Conservation (phyloP, 2,113 vertebrate genomes). For the Salminus brasiliensis region DNA sequence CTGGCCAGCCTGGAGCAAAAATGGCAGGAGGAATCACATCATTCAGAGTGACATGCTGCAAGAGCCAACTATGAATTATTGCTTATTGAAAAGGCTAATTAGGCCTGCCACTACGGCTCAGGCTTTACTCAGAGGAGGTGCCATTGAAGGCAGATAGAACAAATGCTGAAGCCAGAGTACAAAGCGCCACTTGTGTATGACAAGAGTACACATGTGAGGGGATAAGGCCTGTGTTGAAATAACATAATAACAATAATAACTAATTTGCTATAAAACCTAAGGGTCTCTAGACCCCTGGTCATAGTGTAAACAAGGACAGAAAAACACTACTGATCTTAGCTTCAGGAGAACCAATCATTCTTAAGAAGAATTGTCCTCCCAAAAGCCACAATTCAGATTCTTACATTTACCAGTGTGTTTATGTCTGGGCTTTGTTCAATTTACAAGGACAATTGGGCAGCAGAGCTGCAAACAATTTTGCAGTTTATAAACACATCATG, state of each 20-base stretch:
- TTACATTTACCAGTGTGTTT: too few relatives aligned
- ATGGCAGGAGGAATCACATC: constrained; percentile 63
- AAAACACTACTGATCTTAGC: neutral
- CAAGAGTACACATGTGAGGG: neutral
- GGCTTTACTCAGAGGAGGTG: constrained; percentile 57
- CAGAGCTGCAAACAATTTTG: too few relatives aligned
- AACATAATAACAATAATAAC: neutral
- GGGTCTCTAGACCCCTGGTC: neutral
- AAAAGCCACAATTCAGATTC: too few relatives aligned
- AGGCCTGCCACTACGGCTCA: constrained; percentile 61
- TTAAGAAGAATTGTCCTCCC: too few relatives aligned
- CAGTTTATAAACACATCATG: too few relatives aligned
- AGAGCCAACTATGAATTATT: constrained; percentile 63
- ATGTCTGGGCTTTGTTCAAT: too few relatives aligned
- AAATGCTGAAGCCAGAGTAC: constrained; percentile 8
- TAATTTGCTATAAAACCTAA: neutral
- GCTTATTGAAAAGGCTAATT: constrained; percentile 75
- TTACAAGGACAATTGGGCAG: too few relatives aligned
- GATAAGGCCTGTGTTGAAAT: neutral
- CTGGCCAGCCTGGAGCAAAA: constrained; percentile 62
- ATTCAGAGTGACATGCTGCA: constrained; percentile 55
- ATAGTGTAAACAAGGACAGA: neutral
- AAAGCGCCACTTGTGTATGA: constrained; percentile 23
- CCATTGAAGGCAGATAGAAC: constrained; percentile 54
- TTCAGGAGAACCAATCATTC: neutral